Percentiles rank a stretch among this genome's conserved stretches.
phyloP scores from a whole-genome alignment of 2,888 invertebrate genomes.

The Ommatoiulus sabulosus region DNA sequence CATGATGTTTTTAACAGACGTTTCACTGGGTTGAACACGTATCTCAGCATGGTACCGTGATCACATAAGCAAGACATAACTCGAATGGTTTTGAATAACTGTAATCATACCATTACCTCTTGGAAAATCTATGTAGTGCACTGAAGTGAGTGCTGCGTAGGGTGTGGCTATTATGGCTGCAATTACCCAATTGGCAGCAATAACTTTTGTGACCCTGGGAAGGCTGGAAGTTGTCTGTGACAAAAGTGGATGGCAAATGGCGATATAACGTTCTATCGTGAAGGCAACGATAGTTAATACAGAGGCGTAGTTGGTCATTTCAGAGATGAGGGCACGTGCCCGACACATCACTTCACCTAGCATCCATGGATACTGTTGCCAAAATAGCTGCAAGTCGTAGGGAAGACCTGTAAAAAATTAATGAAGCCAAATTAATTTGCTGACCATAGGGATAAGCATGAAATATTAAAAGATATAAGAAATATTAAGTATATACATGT shows the following conservation, averaged over 20 bases:
- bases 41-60: no score
- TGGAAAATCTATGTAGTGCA: conserved; percentile 81
- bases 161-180: conserved; percentile 77
- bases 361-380: conserved; percentile 90
- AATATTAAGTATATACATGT: no score
- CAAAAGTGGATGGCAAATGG: conserved; percentile 89
- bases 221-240: conserved; percentile 86
- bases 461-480: not conserved
- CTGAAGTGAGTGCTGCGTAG: conserved; percentile 78
- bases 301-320: conserved; percentile 78
- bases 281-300: conserved; percentile 92
- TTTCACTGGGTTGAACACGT: no score
- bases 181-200: conserved; percentile 81
- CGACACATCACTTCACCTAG: conserved; percentile 86
- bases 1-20: no score
- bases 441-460: not conserved
- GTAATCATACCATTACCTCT: conserved; percentile 67
- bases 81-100: no score
- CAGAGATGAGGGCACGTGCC: conserved; percentile 82
- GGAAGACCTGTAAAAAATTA: conserved; percentile 79
- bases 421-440: not conserved
- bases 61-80: no score
- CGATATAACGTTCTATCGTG: conserved; percentile 89
- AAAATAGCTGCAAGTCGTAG: conserved; percentile 83
- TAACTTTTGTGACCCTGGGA: conserved; percentile 82